Base-by-base conservation (phyloP, 2,888 invertebrate genomes). In the Chymomyza procnemis region DNA sequence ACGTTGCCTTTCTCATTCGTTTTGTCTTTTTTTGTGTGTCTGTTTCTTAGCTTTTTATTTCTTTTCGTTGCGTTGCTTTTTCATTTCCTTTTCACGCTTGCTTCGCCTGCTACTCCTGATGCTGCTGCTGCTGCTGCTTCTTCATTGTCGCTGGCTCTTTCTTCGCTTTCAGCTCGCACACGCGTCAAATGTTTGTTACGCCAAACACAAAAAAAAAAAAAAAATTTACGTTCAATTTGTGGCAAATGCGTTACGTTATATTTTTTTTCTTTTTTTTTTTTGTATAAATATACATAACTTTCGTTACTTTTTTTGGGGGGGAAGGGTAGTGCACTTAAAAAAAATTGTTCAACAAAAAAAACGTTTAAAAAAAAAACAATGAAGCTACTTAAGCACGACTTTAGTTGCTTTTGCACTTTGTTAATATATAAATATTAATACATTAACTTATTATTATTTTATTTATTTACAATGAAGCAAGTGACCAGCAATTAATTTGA, bases 61-160 rank as follows among this genome's bases (percentile, higher is more conserved):
- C 26, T 41, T 48, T 56, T 26, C 26, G 19, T 56, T 26, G 26
- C 26, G 26, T 26, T 22, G 22, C 22, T 2, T 30, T 30, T 50
- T 64, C 30, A 47, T 41, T 62, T 16, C 22, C 48, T 82, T 81
- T 74, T 69, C 85, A 84, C 78, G 81, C 86, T 18, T 19, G 14
- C 50, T 47, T 61, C 26, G 41, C 50, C 16, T 19, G 50, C 19
- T 50, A 18, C 50, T 16, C 19, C 16, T 48, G n/a, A 2, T 22
- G 52, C 58, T 54, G 54, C 54, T 50, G 16, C 18, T 50, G 9
- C 50, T 50, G 50, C 1, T 50, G 50, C 50, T 54, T 19, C 54
- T 54, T 54, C 19, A 1, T 54, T 21, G 54, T 54, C 34, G 34
- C 3, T 41, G 34, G 34, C 34, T 41, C 50, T 50, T 50, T 50